phyloP scores from a whole-genome alignment of 35 echinoderm and acorn worm species.

The Ptychodera flava region DNA sequence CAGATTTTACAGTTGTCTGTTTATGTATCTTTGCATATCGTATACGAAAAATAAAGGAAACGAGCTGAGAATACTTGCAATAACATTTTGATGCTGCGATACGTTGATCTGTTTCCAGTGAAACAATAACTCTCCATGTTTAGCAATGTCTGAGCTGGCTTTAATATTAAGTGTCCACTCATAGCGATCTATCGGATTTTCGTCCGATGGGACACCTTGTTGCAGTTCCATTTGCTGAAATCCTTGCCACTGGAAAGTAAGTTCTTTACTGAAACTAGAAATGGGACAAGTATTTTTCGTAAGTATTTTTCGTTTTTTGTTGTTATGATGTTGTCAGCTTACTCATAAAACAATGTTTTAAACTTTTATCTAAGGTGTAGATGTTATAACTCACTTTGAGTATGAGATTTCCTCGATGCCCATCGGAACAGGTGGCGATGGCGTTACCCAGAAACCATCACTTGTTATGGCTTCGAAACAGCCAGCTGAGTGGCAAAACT shows the following conservation, averaged over 20 bases:
- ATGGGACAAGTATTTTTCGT: not conserved
- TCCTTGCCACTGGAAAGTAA: not conserved
- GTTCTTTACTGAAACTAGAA: not conserved
- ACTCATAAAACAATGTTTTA: too few species aligned
- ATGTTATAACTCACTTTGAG: not conserved
- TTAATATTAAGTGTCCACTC: not conserved
- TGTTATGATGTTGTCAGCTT: not conserved
- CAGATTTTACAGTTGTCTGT: not conserved
- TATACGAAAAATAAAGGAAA: too few species aligned
- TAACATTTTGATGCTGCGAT: not conserved
- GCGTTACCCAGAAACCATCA: constrained; percentile 28
- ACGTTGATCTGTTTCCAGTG: not conserved
- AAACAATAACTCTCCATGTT: not conserved
- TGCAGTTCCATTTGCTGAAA: not conserved
- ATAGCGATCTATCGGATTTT: not conserved
- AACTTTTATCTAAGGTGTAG: too few species aligned
- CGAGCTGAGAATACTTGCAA: constrained; percentile 3
- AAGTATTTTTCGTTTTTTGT: not conserved
- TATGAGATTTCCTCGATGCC: not conserved
- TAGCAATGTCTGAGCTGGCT: not conserved
- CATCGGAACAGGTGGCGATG: not conserved
- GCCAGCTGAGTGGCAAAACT: constrained; percentile 3
- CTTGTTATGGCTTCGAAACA: constrained; percentile 8
- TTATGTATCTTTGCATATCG: too few species aligned
- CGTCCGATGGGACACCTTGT: not conserved